Base-by-base conservation (phyloP, 2,113 vertebrate genomes). In the Ptyas mucosa region DNA sequence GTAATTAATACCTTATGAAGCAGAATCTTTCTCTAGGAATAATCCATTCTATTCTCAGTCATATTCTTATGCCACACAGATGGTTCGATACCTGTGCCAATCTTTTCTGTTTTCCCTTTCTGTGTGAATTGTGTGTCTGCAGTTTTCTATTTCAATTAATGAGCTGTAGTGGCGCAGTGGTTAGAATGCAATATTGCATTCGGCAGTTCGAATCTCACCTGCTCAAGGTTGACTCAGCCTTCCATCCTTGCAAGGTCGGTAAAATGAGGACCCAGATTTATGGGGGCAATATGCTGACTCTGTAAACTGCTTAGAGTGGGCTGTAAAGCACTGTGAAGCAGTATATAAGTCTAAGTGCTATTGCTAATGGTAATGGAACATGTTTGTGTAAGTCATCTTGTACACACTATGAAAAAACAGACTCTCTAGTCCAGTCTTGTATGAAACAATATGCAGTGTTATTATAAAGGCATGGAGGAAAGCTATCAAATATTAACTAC, bases 401-500 rank as follows among this genome's bases (percentile, higher is more conserved):
- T 51, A 34, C 49, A 46, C 3, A 15, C 49, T 92, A 57, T 43
- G 95, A 53, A 91, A 87, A 43, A 52, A 6, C 39, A 96, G 93
- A 46, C 10, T 20, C 85, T 52, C 21, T 49, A 94, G 75, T 85
- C 92, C 94, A 52, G 88, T 93, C 21, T 90, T 93, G 69, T 86
- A 92, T 95, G 91, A 81, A 93, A 91, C 51, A 93, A 91, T 87
- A 91, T 55, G 88, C 34, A 94, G 1, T 39, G 89, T 87, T 93
- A 92, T 89, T 55, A 94, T 87, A 52, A 90, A 96, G 94, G 87
- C 93, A 87, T 96, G 94, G 96, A 96, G 92, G 91, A 95, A 96
- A 94, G 93, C 92, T 95, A 96, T 97, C 91, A 97, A 97, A 96
- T 96, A 97, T 97, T 97, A 96, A 97, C 95, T 96, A 94, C 0